A percentile compares a stretch with the other conserved stretches of the same genome.
These are phyloP conservation scores for Indicator maculatus DNA, from an alignment of 2,113 vertebrate genomes.

Conservation along the genomic window DNA sequence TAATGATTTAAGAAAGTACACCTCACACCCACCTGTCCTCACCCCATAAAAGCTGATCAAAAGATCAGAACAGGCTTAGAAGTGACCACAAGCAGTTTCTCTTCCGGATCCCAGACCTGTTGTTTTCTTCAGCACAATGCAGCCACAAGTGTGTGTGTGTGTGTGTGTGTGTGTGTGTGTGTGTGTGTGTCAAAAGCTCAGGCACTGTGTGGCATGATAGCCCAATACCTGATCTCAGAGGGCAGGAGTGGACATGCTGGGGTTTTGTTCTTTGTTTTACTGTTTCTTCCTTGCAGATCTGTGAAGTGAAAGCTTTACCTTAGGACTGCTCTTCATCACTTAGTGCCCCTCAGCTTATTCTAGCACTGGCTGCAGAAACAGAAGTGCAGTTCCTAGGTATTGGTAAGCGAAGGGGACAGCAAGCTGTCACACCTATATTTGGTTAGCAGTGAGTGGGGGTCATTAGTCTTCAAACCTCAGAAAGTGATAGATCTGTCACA, in stretches of 20 bases:
- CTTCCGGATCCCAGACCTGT: not conserved
- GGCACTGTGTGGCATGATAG: accelerated
- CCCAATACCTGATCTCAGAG: not conserved
- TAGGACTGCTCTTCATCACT: not conserved
- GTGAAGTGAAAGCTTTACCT: not conserved
- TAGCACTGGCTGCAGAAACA: not conserved
- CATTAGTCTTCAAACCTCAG: not conserved
- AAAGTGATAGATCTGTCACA: not conserved
- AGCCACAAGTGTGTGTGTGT: no score
- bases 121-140: not conserved
- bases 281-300: not conserved
- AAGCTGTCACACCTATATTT: not conserved
- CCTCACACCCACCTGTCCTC: not conserved
- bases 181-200: accelerated
- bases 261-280: not conserved
- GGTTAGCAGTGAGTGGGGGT: not conserved
- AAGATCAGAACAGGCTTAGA: not conserved
- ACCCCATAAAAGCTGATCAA: not conserved
- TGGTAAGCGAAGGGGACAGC: not conserved
- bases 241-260: accelerated
- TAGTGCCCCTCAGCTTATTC: not conserved
- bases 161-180: no score
- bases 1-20: not conserved
- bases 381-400: not conserved
- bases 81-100: not conserved